phyloP scores from a whole-genome alignment of 2,113 vertebrate species.

The Mesembrinibis cayennensis region DNA sequence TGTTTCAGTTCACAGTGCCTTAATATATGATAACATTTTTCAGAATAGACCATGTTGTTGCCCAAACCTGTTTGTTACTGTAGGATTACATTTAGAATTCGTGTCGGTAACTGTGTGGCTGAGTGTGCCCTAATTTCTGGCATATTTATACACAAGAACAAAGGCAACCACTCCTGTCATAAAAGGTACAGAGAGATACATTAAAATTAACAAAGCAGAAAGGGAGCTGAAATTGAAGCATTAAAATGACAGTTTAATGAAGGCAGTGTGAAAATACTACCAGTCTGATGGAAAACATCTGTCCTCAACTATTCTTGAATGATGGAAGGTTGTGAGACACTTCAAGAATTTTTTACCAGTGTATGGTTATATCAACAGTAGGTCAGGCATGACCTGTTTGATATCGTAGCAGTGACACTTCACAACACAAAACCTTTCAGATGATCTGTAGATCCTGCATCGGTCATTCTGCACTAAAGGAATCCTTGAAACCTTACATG shows the following conservation, averaged over 20 bases:
- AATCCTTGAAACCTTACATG: not conserved
- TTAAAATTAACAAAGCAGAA: slow-evolving; percentile 72
- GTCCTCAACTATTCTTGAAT: slow-evolving; percentile 44
- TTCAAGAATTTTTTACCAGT: slow-evolving; percentile 32
- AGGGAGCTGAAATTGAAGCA: slow-evolving; percentile 61
- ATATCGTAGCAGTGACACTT: not conserved
- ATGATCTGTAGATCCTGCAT: not conserved
- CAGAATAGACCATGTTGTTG: not conserved
- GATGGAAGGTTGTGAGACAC: slow-evolving; percentile 34
- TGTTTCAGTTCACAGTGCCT: not conserved
- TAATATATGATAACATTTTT: not conserved
- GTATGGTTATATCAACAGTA: slow-evolving; percentile 10
- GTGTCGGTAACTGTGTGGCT: not conserved
- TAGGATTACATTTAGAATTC: not conserved
- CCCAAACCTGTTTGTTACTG: not conserved
- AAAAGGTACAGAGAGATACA: slow-evolving; percentile 39
- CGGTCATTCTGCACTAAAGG: not conserved
- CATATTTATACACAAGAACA: slow-evolving; percentile 45
- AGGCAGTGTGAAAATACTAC: slow-evolving; percentile 66
- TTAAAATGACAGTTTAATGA: slow-evolving; percentile 78
- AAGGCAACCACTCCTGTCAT: slow-evolving; percentile 47
- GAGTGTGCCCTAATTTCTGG: not conserved
- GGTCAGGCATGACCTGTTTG: slow-evolving; percentile 32
- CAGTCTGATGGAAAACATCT: slow-evolving; percentile 67
- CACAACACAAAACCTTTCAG: not conserved